phyloP scores from a whole-genome alignment of 2,888 invertebrate genomes.

The Cremastinae sp. region DNA sequence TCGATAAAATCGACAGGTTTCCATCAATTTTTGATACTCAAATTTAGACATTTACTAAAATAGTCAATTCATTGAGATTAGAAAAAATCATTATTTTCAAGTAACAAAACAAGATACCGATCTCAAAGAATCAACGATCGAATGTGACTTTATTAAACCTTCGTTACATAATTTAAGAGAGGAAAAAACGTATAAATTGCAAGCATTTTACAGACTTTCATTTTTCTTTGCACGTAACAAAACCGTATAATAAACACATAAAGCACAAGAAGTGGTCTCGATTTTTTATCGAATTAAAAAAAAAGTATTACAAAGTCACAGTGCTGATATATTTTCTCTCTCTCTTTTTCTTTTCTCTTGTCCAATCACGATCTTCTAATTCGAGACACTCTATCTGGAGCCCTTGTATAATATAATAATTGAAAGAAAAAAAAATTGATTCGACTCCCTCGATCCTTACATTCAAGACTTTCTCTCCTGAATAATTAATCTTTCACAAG shows the following conservation, averaged over 20 bases:
- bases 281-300: constrained; percentile 14
- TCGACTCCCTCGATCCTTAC: constrained; percentile 34
- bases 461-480: constrained; percentile 39
- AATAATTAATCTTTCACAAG: constrained; percentile 29
- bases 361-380: constrained; percentile 1
- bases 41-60: constrained; percentile 24
- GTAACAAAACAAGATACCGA: constrained; percentile 2
- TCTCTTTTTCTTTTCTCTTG: not conserved
- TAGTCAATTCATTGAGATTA: not conserved
- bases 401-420: not conserved
- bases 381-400: constrained; percentile 3
- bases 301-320: constrained; percentile 22
- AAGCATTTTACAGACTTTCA: constrained; percentile 58
- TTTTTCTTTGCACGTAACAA: not conserved
- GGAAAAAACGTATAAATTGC: constrained; percentile 62
- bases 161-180: constrained; percentile 66
- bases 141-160: constrained; percentile 67
- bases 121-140: constrained; percentile 37
- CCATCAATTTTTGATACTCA: constrained; percentile 32
- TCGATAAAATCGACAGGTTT: constrained; percentile 49
- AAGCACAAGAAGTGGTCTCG: constrained; percentile 14
- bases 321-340: constrained; percentile 43
- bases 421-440: constrained; percentile 32
- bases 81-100: constrained; percentile 1
- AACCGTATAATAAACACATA: constrained; percentile 28